These are phyloP conservation scores for Frankliniella fusca DNA, from an alignment of 2,888 invertebrate genomes.

Conservation along the genomic window DNA sequence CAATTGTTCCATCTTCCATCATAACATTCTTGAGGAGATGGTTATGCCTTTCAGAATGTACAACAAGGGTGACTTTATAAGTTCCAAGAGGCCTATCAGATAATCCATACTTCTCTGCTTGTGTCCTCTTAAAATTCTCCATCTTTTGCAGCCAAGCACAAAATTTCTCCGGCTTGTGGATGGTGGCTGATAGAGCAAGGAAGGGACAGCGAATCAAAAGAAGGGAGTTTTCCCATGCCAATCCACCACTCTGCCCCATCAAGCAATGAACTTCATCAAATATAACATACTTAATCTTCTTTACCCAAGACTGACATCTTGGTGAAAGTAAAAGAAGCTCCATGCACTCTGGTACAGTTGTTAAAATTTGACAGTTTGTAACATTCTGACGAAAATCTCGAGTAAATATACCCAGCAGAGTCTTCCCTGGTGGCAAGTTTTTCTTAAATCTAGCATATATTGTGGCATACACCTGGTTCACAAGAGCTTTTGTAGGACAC, in stretches of 20 bases:
- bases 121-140: slow-evolving; percentile 37
- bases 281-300: slow-evolving; percentile 38
- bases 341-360: slow-evolving; percentile 41
- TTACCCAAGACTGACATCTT: slow-evolving; percentile 37
- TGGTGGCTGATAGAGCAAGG: slow-evolving; percentile 41
- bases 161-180: slow-evolving; percentile 38
- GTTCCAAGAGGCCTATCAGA: slow-evolving; percentile 31
- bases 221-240: slow-evolving; percentile 39
- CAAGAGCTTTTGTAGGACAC: slow-evolving; percentile 45
- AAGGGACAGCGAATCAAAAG: slow-evolving; percentile 40
- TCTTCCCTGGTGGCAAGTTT: slow-evolving; percentile 37
- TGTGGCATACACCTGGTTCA: slow-evolving; percentile 41
- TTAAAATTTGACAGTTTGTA: slow-evolving; percentile 38
- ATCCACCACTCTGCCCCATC: slow-evolving; percentile 38
- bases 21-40: slow-evolving; percentile 39
- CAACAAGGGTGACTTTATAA: slow-evolving; percentile 38
- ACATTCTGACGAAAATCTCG: slow-evolving; percentile 38
- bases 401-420: slow-evolving; percentile 39
- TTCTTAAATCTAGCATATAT: slow-evolving; percentile 39
- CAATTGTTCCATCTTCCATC: slow-evolving; percentile 33
- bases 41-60: slow-evolving; percentile 38
- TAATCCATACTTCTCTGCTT: slow-evolving; percentile 34
- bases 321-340: slow-evolving; percentile 40
- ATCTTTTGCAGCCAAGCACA: slow-evolving; percentile 38
- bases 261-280: slow-evolving; percentile 41